A percentile compares a stretch with the other conserved stretches of the same genome.
Evolutionary conservation across 1,140 invertebrate genomes (phyloP).

Genomic region (Bradynema listronoti): DNA sequence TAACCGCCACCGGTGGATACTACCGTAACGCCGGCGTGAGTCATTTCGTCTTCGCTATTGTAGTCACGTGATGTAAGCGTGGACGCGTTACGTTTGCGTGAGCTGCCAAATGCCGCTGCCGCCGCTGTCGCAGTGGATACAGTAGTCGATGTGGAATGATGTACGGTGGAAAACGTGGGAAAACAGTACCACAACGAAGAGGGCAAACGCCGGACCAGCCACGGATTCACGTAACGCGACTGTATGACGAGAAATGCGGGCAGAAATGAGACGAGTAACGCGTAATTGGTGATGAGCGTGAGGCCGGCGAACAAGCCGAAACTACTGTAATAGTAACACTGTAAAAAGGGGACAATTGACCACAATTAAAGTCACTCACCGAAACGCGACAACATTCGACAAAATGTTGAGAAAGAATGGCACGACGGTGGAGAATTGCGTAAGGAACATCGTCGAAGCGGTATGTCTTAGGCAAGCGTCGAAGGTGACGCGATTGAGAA

Average conservation of each 20-base stretch:
- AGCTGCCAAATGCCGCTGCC: too few relatives aligned
- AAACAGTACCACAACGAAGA: slow-evolving; percentile 20
- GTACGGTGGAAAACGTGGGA: slow-evolving; percentile 12
- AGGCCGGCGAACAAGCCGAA: slow-evolving; percentile 56
- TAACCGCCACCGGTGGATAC: too few relatives aligned
- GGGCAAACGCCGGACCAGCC: slow-evolving; percentile 14
- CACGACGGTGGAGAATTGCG: slow-evolving; percentile 53
- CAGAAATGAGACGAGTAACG: slow-evolving; percentile 51
- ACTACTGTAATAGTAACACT: too few relatives aligned
- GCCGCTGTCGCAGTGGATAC: background rate
- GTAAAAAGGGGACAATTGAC: background rate
- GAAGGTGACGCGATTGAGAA: slow-evolving; percentile 33
- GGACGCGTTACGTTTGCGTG: too few relatives aligned
- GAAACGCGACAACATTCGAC: slow-evolving; percentile 52
- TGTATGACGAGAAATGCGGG: slow-evolving; percentile 51
- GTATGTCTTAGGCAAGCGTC: slow-evolving; percentile 35
- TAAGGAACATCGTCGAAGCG: slow-evolving; percentile 54
- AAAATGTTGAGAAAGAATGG: slow-evolving; percentile 53
- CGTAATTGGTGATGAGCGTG: slow-evolving; percentile 52
- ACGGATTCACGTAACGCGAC: slow-evolving; percentile 17
- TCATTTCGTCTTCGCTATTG: too few relatives aligned
- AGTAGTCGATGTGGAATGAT: slow-evolving; percentile 6
- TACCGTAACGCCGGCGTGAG: too few relatives aligned
- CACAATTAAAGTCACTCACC: slow-evolving; percentile 25
- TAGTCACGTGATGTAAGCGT: too few relatives aligned